A percentile compares a stretch with the other conserved stretches of the same genome.
Evolutionary conservation across 2,888 invertebrate genomes (phyloP).

Genomic region (Cataglyphis cursor): DNA sequence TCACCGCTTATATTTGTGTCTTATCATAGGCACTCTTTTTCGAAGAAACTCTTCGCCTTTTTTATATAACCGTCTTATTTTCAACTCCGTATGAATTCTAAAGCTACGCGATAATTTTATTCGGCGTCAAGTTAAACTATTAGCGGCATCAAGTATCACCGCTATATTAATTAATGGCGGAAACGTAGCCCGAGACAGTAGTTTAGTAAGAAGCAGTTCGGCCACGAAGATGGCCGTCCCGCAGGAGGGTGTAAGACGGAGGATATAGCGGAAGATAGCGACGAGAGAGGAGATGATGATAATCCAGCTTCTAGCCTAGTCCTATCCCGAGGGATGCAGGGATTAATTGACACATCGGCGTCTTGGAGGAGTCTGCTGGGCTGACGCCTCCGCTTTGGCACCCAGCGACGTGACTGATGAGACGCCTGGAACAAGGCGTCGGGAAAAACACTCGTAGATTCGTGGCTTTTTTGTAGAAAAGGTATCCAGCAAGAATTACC

Average conservation of each 20-base stretch:
- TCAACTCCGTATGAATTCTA: neutral
- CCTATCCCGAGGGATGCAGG: slow-evolving; percentile 81
- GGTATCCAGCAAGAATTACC: slow-evolving; percentile 80
- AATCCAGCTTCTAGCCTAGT: slow-evolving; percentile 73
- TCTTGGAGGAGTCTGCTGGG: slow-evolving; percentile 76
- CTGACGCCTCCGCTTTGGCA: slow-evolving; percentile 79
- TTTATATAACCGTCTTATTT: neutral
- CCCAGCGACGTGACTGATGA: slow-evolving; percentile 86
- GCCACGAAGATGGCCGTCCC: slow-evolving; percentile 53
- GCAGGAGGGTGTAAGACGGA: slow-evolving; percentile 50
- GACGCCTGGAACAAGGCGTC: slow-evolving; percentile 83
- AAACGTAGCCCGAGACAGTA: slow-evolving; percentile 29
- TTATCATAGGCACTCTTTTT: slow-evolving; percentile 23
- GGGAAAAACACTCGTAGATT: slow-evolving; percentile 82
- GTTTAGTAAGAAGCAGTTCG: slow-evolving; percentile 52
- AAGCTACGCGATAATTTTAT: neutral
- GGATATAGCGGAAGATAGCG: slow-evolving; percentile 57
- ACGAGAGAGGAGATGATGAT: slow-evolving; percentile 71
- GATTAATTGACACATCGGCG: slow-evolving; percentile 87
- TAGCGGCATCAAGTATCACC: slow-evolving; percentile 31
- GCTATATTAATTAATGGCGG: slow-evolving; percentile 53
- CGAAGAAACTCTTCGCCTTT: slow-evolving; percentile 10
- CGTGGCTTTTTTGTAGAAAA: slow-evolving; percentile 75
- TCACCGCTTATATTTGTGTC: slow-evolving; percentile 47
- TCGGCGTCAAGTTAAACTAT: slow-evolving; percentile 20